Percentiles rank a stretch among this genome's conserved stretches.
phyloP scores from a whole-genome alignment of 2,888 invertebrate species.

The Chydorus sphaericus region DNA sequence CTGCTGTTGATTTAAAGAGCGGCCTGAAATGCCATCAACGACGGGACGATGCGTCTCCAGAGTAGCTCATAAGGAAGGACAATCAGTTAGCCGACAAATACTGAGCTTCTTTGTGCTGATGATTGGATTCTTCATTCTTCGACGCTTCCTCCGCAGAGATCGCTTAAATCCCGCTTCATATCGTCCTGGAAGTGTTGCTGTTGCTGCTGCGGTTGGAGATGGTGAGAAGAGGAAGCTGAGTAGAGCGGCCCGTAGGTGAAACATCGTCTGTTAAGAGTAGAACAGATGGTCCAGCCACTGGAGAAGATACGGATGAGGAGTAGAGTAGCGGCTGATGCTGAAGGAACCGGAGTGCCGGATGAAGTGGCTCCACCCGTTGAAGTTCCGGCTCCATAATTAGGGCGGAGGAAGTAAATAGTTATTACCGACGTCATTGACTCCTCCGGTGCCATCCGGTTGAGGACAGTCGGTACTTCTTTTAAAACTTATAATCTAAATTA shows the following conservation, averaged over 20 bases:
- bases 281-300: conserved; percentile 9
- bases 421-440: neutral
- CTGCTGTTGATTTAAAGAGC: conserved; percentile 54
- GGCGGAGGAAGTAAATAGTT: conserved; percentile 9
- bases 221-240: neutral
- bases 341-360: neutral
- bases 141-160: neutral
- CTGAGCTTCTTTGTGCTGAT: conserved; percentile 43
- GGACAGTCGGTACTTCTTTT: conserved; percentile 13
- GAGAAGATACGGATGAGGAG: neutral
- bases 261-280: neutral
- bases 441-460: neutral
- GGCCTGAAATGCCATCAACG: conserved; percentile 87
- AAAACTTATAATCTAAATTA: neutral
- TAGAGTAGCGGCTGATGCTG: neutral
- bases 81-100: conserved; percentile 93
- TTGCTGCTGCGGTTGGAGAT: neutral
- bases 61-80: conserved; percentile 85
- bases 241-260: neutral
- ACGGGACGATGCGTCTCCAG: conserved; percentile 82
- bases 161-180: neutral
- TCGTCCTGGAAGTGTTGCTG: neutral
- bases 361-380: conserved; percentile 5
- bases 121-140: conserved; percentile 8
- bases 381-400: neutral